Evolutionary conservation across 2,113 vertebrate species (phyloP).

Genomic region (Amphilophus citrinellus): DNA sequence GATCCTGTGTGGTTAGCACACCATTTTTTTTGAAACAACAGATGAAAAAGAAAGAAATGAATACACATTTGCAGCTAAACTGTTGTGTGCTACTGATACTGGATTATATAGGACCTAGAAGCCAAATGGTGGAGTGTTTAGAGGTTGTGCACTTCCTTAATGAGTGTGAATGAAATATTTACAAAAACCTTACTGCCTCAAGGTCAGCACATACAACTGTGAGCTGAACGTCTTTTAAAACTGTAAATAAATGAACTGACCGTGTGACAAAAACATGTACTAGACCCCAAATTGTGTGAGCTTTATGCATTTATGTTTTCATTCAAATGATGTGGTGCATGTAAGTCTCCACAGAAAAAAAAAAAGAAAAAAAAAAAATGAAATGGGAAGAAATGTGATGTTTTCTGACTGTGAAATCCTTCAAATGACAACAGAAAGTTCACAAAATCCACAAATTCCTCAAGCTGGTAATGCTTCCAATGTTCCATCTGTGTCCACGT

Average conservation of each 20-base stretch:
- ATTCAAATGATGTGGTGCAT: slow-evolving; percentile 23
- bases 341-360: slow-evolving; percentile 26
- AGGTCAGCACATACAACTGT: background rate
- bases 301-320: background rate
- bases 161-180: slow-evolving; percentile 55
- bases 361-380: background rate
- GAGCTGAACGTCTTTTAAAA: slow-evolving; percentile 20
- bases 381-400: background rate
- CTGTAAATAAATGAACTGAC: slow-evolving; percentile 19
- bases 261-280: background rate
- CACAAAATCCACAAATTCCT: slow-evolving; percentile 63
- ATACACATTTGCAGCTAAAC: slow-evolving; percentile 59
- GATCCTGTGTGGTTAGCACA: slow-evolving; percentile 69
- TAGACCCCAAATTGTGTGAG: background rate
- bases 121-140: slow-evolving; percentile 29
- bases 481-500: slow-evolving; percentile 37
- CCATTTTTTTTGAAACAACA: slow-evolving; percentile 16
- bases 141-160: slow-evolving; percentile 31
- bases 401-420: slow-evolving; percentile 58
- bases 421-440: slow-evolving; percentile 60
- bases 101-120: slow-evolving; percentile 55
- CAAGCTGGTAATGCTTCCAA: slow-evolving; percentile 71
- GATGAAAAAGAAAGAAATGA: slow-evolving; percentile 42
- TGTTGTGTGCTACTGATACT: slow-evolving; percentile 57
- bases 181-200: slow-evolving; percentile 51